These are phyloP conservation scores for Cantharis nigra DNA, from an alignment of 2,888 invertebrate species.

Conservation along the genomic window DNA sequence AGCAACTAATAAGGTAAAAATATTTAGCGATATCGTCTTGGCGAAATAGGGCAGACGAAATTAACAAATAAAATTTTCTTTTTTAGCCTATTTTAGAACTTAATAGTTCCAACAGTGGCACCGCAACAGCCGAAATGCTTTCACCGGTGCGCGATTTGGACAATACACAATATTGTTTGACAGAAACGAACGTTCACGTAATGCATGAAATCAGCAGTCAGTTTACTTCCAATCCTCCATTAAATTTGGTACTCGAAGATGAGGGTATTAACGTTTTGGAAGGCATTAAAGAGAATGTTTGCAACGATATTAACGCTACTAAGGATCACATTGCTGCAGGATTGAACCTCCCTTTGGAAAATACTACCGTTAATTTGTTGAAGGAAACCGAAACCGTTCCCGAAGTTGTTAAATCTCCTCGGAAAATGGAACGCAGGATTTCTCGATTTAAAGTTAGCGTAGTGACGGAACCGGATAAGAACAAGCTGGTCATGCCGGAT, in stretches of 20 bases:
- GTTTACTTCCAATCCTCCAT: background rate
- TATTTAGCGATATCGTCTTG: background rate
- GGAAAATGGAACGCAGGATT: constrained; percentile 49
- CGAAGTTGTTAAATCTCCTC: background rate
- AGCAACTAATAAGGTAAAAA: background rate
- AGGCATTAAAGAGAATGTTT: background rate
- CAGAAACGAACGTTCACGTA: constrained; percentile 17
- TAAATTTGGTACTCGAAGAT: background rate
- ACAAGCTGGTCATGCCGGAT: constrained; percentile 41
- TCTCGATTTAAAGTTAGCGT: constrained; percentile 61
- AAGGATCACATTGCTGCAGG: background rate
- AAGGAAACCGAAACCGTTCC: background rate
- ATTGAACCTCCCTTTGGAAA: constrained; percentile 21
- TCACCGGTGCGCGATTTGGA: constrained; percentile 49
- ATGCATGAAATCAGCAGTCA: constrained; percentile 10
- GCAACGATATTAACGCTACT: background rate
- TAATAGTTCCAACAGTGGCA: constrained; percentile 45
- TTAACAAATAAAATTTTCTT: background rate
- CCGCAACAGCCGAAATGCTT: constrained; percentile 48
- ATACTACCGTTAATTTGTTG: constrained; percentile 18
- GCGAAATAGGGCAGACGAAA: background rate
- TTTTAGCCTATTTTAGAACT: constrained; percentile 51
- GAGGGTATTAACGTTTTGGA: background rate
- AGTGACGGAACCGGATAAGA: constrained; percentile 56
- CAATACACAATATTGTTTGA: constrained; percentile 22